Base-by-base conservation (phyloP, 2,888 invertebrate genomes). In the Conus canariensis region DNA sequence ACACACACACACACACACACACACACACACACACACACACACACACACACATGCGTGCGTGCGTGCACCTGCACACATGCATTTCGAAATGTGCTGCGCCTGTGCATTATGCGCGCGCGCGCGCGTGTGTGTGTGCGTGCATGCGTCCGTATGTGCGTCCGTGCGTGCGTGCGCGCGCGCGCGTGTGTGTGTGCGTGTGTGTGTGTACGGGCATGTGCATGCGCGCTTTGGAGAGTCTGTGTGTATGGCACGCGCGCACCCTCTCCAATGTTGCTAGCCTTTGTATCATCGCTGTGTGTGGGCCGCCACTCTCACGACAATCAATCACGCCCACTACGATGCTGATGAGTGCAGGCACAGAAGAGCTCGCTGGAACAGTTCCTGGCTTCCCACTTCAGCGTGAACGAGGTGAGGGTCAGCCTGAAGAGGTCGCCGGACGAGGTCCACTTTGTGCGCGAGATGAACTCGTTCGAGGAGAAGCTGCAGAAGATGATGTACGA, bases 381-480 rank as follows among this genome's bases (percentile, higher is more conserved):
- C 82, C 70, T 90, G 67, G 25, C 60, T 2, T 80, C 60, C 56
- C 80, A 82, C 59, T 90, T 87, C 90, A 89, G 59, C 77, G 89
- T 90, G 59, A 85, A 82, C 87, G 89, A 89, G 88, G 85, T 89
- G n/a, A 16, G 45, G 56, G 85, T 91, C 8, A 67, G 59, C n/a
- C 22, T 83, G 83, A 70, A 91, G 77, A 56, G 70, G 19, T 16
- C 67, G 4, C 58, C 64, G 19, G 70, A 67, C 12, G 89, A 89
- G 70, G n/a, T 56, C 16, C 83, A n/a, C 14, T 85, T 82, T 19
- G 64, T 60, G 56, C 70, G 85, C 1, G 89, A 89, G 70, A 89
- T 89, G 89, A 89, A 89, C 85, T 89, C 89, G 22, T 91, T 91
- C 56, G 91, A 91, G 85, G 88, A 91, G 60, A 87, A 89, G 77